phyloP scores from a whole-genome alignment of 1,140 invertebrate species.

The Kradibia gibbosae region DNA sequence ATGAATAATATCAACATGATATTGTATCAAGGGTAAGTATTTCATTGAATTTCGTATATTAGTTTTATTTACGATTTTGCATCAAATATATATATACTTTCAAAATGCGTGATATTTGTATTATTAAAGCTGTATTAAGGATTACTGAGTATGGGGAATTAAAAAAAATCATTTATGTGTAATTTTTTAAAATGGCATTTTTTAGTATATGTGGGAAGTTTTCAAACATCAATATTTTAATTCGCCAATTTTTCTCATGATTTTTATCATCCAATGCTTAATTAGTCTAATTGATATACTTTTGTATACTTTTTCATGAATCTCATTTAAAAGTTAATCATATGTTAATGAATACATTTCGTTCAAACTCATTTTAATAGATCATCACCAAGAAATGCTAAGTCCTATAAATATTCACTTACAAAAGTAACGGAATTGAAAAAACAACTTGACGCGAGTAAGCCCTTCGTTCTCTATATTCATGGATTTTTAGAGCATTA shows the following conservation, averaged over 20 bases:
- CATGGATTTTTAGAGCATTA: constrained; percentile 65
- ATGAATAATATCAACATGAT: neutral
- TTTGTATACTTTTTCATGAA: too few species aligned
- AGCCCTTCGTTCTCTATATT: constrained; percentile 64
- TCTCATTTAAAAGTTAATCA: neutral
- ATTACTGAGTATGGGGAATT: too few species aligned
- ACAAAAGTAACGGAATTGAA: constrained; percentile 28
- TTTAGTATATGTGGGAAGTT: too few species aligned
- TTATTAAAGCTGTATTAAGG: too few species aligned
- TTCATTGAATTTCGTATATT: neutral
- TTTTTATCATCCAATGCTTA: too few species aligned
- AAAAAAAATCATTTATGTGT: too few species aligned
- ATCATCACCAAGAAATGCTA: neutral
- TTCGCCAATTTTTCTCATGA: too few species aligned
- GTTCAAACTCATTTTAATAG: constrained; percentile 28
- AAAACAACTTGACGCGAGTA: constrained; percentile 44
- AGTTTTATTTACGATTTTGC: neutral
- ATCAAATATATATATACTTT: too few species aligned
- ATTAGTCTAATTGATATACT: too few species aligned
- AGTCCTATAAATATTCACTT: neutral
- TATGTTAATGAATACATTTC: neutral
- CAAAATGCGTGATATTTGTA: neutral
- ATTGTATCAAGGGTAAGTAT: constrained; percentile 22
- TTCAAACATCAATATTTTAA: too few species aligned
- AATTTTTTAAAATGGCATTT: too few species aligned